A percentile compares a stretch with the other conserved stretches of the same genome.
These are phyloP conservation scores for Halichoerus grypus DNA, from an alignment of 2,113 vertebrate species.

Conservation along the genomic window DNA sequence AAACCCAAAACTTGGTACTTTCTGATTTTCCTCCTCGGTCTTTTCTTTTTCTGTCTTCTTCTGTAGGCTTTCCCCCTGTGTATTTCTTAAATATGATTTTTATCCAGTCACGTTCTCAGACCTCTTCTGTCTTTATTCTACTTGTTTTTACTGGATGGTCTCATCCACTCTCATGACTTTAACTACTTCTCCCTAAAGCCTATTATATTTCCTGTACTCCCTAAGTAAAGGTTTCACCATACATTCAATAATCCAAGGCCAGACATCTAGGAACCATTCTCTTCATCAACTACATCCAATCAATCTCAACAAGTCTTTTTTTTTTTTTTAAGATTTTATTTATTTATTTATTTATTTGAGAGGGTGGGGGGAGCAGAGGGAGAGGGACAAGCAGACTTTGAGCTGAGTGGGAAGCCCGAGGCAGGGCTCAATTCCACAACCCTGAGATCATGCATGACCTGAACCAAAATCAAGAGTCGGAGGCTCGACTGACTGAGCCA, in stretches of 20 bases:
- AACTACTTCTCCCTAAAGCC: not conserved
- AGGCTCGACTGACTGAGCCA: not conserved
- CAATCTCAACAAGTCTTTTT: not conserved
- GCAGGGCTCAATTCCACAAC: not conserved
- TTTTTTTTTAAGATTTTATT: not conserved
- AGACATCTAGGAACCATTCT: not conserved
- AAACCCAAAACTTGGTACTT: not conserved
- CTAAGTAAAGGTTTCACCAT: not conserved
- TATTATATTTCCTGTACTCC: not conserved
- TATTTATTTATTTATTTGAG: too few species aligned
- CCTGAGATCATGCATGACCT: not conserved
- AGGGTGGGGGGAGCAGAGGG: not conserved
- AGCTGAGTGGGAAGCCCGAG: not conserved
- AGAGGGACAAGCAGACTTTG: not conserved
- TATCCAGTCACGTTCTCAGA: not conserved
- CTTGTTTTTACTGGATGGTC: not conserved
- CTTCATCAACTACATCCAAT: not conserved
- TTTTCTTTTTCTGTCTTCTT: not conserved
- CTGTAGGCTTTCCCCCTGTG: not conserved
- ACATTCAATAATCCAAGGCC: not conserved
- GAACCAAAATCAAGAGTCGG: not conserved
- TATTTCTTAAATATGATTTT: not conserved
- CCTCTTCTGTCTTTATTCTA: not conserved
- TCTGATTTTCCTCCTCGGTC: not conserved
- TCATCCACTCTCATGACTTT: constrained; percentile 7